phyloP scores from a whole-genome alignment of 2,113 vertebrate genomes.

The Pangasianodon hypophthalmus region DNA sequence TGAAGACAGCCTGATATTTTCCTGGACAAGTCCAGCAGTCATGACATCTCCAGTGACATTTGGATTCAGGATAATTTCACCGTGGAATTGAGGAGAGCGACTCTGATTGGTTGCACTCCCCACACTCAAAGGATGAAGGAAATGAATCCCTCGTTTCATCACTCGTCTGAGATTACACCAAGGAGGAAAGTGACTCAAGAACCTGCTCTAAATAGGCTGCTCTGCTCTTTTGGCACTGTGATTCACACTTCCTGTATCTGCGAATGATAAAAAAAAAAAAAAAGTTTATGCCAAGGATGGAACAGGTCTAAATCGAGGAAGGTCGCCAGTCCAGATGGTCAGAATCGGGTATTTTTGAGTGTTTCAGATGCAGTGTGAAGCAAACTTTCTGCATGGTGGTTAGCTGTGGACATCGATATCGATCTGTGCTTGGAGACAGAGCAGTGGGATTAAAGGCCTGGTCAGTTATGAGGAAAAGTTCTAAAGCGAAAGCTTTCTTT shows the following conservation, averaged over 20 bases:
- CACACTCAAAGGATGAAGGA: slow-evolving; percentile 5
- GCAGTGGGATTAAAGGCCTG: background rate
- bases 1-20: background rate
- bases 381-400: background rate
- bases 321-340: background rate
- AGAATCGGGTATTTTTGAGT: background rate
- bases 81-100: background rate
- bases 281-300: background rate
- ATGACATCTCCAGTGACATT: slow-evolving; percentile 22
- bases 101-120: background rate
- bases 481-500: background rate
- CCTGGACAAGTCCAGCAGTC: background rate
- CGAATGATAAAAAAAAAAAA: background rate
- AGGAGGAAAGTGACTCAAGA: slow-evolving; percentile 13
- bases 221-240: background rate
- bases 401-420: background rate
- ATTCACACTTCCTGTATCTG: background rate
- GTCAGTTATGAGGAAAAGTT: slow-evolving; percentile 9
- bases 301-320: background rate
- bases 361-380: background rate
- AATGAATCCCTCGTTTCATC: background rate
- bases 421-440: background rate
- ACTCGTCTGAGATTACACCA: background rate
- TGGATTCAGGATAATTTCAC: background rate
- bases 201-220: background rate